Evolutionary conservation across 2,113 vertebrate species (phyloP).

Genomic region (Sphaerodactylus townsendi): DNA sequence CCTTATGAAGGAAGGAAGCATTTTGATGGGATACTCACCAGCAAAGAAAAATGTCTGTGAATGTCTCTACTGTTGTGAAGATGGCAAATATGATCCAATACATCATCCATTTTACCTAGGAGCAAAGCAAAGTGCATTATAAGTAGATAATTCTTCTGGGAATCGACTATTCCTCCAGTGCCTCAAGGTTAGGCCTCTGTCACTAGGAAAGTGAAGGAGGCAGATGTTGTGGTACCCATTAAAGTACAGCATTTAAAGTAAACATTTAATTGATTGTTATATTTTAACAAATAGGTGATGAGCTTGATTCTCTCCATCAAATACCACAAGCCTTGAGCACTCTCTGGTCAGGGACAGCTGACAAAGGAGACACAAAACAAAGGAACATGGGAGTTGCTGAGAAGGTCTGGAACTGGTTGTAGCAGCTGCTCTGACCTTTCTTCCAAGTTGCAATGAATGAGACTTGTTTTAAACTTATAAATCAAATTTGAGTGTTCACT

Average conservation of each 20-base stretch:
- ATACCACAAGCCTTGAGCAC: not conserved
- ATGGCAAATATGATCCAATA: slow-evolving; percentile 99
- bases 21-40: slow-evolving; percentile 82
- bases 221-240: not conserved
- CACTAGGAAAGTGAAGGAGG: not conserved
- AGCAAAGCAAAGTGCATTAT: slow-evolving; percentile 36
- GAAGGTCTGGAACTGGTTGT: not conserved
- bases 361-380: not conserved
- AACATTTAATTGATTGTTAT: not conserved
- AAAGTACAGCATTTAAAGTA: not conserved
- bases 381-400: not conserved
- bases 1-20: slow-evolving; percentile 16
- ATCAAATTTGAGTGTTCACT: not conserved
- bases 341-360: not conserved
- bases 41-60: slow-evolving; percentile 97
- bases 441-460: not conserved
- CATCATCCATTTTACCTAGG: slow-evolving; percentile 99
- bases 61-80: slow-evolving; percentile 92
- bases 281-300: not conserved
- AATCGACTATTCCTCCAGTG: not conserved
- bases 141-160: not conserved
- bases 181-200: not conserved
- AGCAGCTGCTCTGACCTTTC: not conserved
- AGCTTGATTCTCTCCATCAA: not conserved
- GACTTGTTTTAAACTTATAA: not conserved